Evolutionary conservation across 2,888 invertebrate genomes (phyloP), one percentile per base, ranked within the genome.

Genomic region (Dolomedes plantarius): DNA sequence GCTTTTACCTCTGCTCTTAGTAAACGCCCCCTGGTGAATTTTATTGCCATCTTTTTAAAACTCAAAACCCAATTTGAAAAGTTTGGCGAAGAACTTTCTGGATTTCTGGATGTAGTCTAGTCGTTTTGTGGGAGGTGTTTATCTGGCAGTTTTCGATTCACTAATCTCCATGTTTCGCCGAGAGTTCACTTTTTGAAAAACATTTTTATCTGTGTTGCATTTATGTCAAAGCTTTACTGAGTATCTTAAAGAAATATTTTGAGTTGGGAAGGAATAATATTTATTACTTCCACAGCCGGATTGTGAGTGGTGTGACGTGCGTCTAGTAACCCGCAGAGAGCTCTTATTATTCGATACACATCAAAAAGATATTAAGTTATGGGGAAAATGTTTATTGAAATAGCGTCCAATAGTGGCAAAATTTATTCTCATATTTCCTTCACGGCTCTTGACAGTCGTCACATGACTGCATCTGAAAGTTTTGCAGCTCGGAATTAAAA

Each of bases 11-110:
- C 50, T 28, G 36, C 28, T 31, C 56, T 65, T 62, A 50, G 68
- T 81, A 74, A 68, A 74, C 74, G 62, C 73, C 56, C 56, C 31
- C 50, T 74, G 73, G 80, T 73, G 64, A 41, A 50, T 80, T 80
- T 80, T 80, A 80, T 80, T 80, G 80, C 80, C 32, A 27, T 65
- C 71, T 73, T 80, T 73, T 69, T 41, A 79, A 67, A 41, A 64
- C 65, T 80, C 80, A 50, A 77, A 79, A 46, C 73, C 50, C 65
- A 79, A 64, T 79, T 79, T 46, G 71, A 72, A 41, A 71, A 71
- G 64, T 71, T 71, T 64, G n/a, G 50, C 23, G 56, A 32, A 62
- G 28, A 56, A 62, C 50, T 79, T 79, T 50, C 41, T 27, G 46
- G 69, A 50, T 77, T 68, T 56, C 56, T n/a, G n/a, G 23, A 56